Evolutionary conservation across 2,113 vertebrate species (phyloP).

Genomic region (Protobothrops mucrosquamatus): DNA sequence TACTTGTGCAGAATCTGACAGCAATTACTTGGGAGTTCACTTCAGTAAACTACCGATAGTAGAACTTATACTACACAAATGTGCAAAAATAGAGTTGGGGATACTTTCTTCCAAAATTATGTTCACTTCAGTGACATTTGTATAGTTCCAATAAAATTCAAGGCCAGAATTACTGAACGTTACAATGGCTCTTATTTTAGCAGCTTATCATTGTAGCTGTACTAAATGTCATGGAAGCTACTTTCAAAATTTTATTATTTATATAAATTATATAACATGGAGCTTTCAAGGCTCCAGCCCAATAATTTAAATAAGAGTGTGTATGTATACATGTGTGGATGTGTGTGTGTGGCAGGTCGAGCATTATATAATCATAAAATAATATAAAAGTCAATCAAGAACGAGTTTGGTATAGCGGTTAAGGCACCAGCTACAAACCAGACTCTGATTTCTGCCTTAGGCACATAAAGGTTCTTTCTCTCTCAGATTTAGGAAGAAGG

Average conservation of each 20-base stretch:
- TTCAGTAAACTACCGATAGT: not conserved
- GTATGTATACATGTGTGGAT: not conserved
- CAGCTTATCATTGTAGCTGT: not conserved
- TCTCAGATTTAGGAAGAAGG: not conserved
- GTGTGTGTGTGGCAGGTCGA: not conserved
- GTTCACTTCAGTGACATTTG: not conserved
- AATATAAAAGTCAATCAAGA: not conserved
- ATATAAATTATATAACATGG: not conserved
- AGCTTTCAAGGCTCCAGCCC: not conserved
- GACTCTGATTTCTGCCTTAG: not conserved
- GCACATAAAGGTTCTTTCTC: not conserved
- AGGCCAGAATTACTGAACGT: not conserved
- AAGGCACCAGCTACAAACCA: not conserved
- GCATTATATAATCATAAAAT: not conserved
- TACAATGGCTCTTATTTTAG: not conserved
- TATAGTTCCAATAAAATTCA: not conserved
- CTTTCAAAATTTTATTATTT: not conserved
- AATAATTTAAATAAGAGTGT: not conserved
- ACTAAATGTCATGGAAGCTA: not conserved
- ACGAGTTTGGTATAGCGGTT: not conserved
- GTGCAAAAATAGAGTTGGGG: not conserved
- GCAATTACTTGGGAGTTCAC: not conserved
- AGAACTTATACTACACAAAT: not conserved
- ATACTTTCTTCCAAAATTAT: not conserved
- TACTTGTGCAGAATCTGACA: not conserved